phyloP scores from a whole-genome alignment of 2,888 invertebrate species.

The Rotaria magnacalcarata region DNA sequence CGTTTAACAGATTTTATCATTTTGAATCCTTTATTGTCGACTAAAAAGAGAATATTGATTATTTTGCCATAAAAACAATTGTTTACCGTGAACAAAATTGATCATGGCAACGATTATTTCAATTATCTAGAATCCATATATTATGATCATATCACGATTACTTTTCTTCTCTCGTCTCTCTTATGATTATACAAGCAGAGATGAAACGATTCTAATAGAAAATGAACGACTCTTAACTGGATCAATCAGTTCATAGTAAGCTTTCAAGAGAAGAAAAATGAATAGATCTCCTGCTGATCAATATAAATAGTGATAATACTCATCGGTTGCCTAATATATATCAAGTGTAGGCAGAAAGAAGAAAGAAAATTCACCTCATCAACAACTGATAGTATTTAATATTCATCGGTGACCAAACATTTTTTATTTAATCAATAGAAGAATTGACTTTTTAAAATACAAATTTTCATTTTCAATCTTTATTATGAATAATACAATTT shows the following conservation, averaged over 20 bases:
- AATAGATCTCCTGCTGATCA: no score
- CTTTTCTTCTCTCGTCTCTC: neutral
- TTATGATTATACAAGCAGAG: neutral
- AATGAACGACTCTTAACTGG: neutral
- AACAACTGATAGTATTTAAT: no score
- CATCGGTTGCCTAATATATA: no score
- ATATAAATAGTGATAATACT: no score
- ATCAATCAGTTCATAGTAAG: neutral
- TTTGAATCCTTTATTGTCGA: neutral
- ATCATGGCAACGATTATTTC: neutral
- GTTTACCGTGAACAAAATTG: neutral
- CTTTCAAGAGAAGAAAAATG: neutral
- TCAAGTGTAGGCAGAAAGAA: no score
- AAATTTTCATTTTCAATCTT: no score
- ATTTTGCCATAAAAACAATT: no score
- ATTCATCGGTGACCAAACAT: no score
- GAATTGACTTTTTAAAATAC: no score
- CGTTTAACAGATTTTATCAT: neutral
- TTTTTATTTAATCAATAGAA: no score
- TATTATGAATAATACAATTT: no score
- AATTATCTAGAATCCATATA: neutral
- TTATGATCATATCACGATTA: neutral
- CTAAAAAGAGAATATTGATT: neutral
- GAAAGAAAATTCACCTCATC: no score
- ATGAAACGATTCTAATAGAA: neutral